Base-by-base conservation (phyloP, 2,888 invertebrate genomes). In the Diarsia brunnea region DNA sequence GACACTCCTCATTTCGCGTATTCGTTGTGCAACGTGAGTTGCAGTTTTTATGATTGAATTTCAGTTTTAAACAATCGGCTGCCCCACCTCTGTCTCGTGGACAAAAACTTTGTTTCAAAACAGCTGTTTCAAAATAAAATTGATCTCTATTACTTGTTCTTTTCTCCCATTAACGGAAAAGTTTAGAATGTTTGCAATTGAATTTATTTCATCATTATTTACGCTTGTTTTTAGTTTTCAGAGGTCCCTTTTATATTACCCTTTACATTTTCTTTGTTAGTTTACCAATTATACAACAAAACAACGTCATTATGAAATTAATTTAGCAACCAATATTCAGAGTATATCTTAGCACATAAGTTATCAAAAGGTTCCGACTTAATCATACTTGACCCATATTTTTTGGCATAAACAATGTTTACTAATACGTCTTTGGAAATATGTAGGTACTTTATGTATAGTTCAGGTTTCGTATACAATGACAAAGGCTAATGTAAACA, bases 101-200 rank as follows among this genome's bases (percentile, higher is more conserved):
- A 80, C 74, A 73, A 69, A 82, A 87, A 87, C 72, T 87, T 87
- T 82, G 81, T 87, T 88, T 81, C 78, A 60, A 78, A 87, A 83
- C 78, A 78, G 72, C 75, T 78, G 81, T 88, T 88, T 83, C 79
- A 66, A 79, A 87, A 78, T 79, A 75, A 83, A 87, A 86, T 84
- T 73, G 80, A 69, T 79, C 12, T 8, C 1, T 38, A 81, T 77
- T 78, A 75, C 53, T 73, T 72, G 66, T 79, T 78, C 77, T 83
- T 87, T 84, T 75, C 75, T 77, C 67, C 66, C 68, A 69, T 72
- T 63, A 75, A 72, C 55, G 69, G 60, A 64, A 79, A 85, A 82
- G 63, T 85, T 75, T 71, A 60, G 49, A 38, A 69, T 67, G 60
- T 85, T 75, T 71, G 60, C 64, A 38, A 69, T 67, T 79, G 73